These are phyloP conservation scores for Ochotona curzoniae DNA, from an alignment of 2,113 vertebrate species.

Conservation along the genomic window DNA sequence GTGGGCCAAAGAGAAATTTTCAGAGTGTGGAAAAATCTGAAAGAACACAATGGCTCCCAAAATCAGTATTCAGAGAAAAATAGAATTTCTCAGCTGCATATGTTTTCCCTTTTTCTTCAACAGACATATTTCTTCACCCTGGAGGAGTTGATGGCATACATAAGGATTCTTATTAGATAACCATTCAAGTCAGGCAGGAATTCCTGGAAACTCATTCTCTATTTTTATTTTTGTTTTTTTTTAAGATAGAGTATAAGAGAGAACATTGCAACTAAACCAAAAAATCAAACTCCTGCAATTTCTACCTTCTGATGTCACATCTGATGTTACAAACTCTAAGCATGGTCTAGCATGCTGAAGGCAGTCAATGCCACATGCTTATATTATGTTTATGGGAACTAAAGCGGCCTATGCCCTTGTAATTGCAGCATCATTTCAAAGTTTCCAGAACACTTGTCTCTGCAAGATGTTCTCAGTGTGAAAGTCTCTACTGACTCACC, in stretches of 20 bases:
- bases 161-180: conserved; percentile 49
- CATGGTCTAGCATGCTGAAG: not conserved
- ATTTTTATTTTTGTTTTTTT: not conserved
- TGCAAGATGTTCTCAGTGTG: conserved; percentile 66
- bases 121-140: conserved; percentile 38
- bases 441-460: conserved; percentile 52
- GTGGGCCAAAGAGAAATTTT: conserved; percentile 63
- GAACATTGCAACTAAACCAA: conserved; percentile 25
- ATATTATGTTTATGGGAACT: conserved; percentile 18
- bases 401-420: conserved; percentile 12
- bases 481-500: conserved; percentile 59
- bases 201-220: conserved; percentile 60
- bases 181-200: not conserved
- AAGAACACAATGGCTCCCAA: conserved; percentile 44
- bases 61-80: conserved; percentile 56
- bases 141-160: not conserved
- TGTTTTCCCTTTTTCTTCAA: conserved; percentile 38
- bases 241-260: conserved; percentile 15
- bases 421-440: conserved; percentile 58
- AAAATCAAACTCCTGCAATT: conserved; percentile 44
- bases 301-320: conserved; percentile 28
- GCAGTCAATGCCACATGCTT: not conserved
- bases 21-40: conserved; percentile 62
- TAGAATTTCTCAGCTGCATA: conserved; percentile 24
- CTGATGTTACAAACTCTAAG: not conserved